Percentiles rank a stretch among this genome's conserved stretches.
phyloP scores from a whole-genome alignment of 2,888 invertebrate species.

The Calliopum simillimum region DNA sequence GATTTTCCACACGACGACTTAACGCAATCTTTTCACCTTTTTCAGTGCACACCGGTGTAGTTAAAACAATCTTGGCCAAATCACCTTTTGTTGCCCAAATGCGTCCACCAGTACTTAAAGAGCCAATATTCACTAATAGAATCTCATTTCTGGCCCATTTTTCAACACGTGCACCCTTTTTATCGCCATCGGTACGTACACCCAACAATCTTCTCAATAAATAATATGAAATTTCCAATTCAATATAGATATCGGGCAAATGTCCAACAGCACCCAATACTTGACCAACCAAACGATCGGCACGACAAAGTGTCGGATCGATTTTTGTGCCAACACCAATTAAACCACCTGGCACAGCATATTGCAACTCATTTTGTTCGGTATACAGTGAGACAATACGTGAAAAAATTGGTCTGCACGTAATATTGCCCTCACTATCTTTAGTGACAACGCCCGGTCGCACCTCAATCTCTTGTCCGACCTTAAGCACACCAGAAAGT shows the following conservation, averaged over 20 bases:
- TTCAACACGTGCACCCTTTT: constrained; percentile 97
- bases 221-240: constrained; percentile 98
- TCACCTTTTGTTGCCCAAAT: constrained; percentile 95
- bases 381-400: constrained; percentile 96
- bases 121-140: constrained; percentile 97
- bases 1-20: constrained; percentile 97
- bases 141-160: constrained; percentile 92
- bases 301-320: constrained; percentile 98
- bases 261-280: constrained; percentile 97
- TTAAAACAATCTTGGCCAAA: constrained; percentile 96
- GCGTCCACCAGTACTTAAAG: constrained; percentile 96
- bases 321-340: constrained; percentile 99
- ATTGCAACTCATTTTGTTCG: constrained; percentile 98
- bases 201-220: constrained; percentile 94
- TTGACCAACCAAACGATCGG: constrained; percentile 98
- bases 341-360: constrained; percentile 98
- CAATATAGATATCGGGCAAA: constrained; percentile 96
- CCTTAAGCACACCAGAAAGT: constrained; percentile 92
- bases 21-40: constrained; percentile 99
- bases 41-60: constrained; percentile 98
- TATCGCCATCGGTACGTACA: constrained; percentile 98
- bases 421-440: constrained; percentile 93
- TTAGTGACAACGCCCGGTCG: constrained; percentile 98
- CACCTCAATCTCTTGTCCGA: constrained; percentile 99
- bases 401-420: constrained; percentile 96